phyloP scores from a whole-genome alignment of 1,140 invertebrate species.

The Conus betulinus region DNA sequence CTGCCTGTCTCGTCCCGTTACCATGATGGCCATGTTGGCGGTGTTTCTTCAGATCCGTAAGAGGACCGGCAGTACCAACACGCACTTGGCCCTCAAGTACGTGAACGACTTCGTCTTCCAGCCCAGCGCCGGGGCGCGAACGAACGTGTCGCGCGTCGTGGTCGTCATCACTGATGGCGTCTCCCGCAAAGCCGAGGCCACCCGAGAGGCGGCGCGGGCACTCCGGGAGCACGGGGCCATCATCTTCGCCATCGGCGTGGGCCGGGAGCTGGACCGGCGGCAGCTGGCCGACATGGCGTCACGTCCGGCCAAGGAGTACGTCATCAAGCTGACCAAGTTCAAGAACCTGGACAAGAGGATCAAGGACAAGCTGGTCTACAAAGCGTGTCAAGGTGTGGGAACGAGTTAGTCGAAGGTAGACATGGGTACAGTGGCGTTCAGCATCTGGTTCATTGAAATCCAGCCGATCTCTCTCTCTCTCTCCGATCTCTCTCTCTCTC shows the following conservation, averaged over 20 bases:
- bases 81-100: background rate
- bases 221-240: slow-evolving; percentile 51
- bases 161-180: slow-evolving; percentile 66
- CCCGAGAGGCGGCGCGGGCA: slow-evolving; percentile 49
- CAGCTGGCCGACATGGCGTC: slow-evolving; percentile 54
- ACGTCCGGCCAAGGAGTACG: slow-evolving; percentile 54
- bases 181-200: slow-evolving; percentile 52
- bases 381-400: slow-evolving; percentile 15
- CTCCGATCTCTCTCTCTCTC: no score
- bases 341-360: slow-evolving; percentile 45
- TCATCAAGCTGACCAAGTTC: slow-evolving; percentile 54
- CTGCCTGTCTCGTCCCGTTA: background rate
- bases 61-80: background rate
- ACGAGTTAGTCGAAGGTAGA: no score
- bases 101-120: background rate
- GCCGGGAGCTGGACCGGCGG: slow-evolving; percentile 28
- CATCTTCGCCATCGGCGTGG: slow-evolving; percentile 69
- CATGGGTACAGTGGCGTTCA: no score
- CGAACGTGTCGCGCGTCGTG: slow-evolving; percentile 52
- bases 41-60: background rate
- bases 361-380: slow-evolving; percentile 44
- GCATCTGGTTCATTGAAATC: no score
- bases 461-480: no score
- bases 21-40: no score
- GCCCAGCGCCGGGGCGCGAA: background rate